A percentile compares a stretch with the other conserved stretches of the same genome.
These are phyloP conservation scores for Sebastes steindachneri DNA, from an alignment of 2,797 vertebrate genomes.

Conservation along the genomic window DNA sequence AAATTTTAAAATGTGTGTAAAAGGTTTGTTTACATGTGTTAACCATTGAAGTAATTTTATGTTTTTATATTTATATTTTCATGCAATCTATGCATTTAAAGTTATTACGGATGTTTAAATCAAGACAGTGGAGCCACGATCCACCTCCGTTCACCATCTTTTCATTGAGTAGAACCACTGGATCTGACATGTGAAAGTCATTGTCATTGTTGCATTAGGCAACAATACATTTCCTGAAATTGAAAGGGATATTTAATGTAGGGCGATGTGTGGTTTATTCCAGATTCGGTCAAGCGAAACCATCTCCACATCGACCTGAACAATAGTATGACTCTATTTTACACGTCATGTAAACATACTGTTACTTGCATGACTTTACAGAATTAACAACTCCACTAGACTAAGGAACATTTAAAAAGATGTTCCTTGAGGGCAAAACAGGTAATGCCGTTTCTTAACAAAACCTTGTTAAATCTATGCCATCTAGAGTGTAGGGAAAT, in stretches of 20 bases:
- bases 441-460: background rate
- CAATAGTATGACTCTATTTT: background rate
- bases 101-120: slow-evolving; percentile 19
- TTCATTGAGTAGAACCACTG: slow-evolving; percentile 65
- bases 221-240: background rate
- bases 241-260: background rate
- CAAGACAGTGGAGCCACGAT: background rate
- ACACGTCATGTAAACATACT: background rate
- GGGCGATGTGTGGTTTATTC: background rate
- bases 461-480: background rate
- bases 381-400: background rate
- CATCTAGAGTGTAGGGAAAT: background rate
- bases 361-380: background rate
- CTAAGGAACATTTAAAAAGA: background rate
- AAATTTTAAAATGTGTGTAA: slow-evolving; percentile 17
- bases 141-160: slow-evolving; percentile 8
- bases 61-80: slow-evolving; percentile 21
- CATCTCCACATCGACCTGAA: background rate
- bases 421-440: background rate
- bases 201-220: background rate
- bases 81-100: slow-evolving; percentile 25
- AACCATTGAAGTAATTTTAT: slow-evolving; percentile 14
- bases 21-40: slow-evolving; percentile 53
- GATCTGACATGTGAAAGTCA: slow-evolving; percentile 38
- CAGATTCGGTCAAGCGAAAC: background rate